Evolutionary conservation across 2,888 invertebrate genomes (phyloP), one percentile per base, ranked within the genome.

Genomic region (Oligia fasciuncula): DNA sequence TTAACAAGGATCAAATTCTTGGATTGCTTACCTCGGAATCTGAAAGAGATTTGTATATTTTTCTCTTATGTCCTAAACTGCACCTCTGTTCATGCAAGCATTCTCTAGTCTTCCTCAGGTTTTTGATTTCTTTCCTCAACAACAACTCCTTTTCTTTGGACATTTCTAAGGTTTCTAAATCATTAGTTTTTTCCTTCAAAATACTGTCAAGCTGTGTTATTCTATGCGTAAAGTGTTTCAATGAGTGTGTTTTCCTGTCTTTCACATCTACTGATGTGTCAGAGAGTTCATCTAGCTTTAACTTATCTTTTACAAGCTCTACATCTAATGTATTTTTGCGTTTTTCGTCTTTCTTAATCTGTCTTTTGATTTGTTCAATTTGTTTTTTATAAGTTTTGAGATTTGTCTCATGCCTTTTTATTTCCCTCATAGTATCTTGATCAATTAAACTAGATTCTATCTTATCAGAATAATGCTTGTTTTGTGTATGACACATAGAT

Each of bases 71-170:
- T 83, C 98, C 98, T 84, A 98, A 96, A 87, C 97, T 97, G 89
- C 98, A 98, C 78, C 98, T 97, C 90, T 98, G 98, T 70, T 98
- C 98, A 73, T 98, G 97, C 63, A 99, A 94, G 89, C 98, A 98
- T 91, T 99, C 98, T 73, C 98, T 97, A 0, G 98, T 98, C 88
- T 98, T 97, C 35, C 99, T 97, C 63, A 99, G 95, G 92, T 98
- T 98, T 86, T 98, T 97, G 70, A 99, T 99, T 96, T 99, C 99
- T 88, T 98, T 98, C 43, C 98, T 97, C 54, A 98, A 91, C 93
- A 97, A 93, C 4, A 97, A 96, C 90, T 98, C 98, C 79, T 98
- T 97, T 76, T 97, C 97, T 80, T 97, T 97, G 5, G 96, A 94
- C 79, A 97, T 94, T 74, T 97, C 97, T 77, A 97, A 96, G 85